Evolutionary conservation across 2,113 vertebrate species (phyloP), one percentile per base, ranked within the genome.

Genomic region (Siphamia tubifer): DNA sequence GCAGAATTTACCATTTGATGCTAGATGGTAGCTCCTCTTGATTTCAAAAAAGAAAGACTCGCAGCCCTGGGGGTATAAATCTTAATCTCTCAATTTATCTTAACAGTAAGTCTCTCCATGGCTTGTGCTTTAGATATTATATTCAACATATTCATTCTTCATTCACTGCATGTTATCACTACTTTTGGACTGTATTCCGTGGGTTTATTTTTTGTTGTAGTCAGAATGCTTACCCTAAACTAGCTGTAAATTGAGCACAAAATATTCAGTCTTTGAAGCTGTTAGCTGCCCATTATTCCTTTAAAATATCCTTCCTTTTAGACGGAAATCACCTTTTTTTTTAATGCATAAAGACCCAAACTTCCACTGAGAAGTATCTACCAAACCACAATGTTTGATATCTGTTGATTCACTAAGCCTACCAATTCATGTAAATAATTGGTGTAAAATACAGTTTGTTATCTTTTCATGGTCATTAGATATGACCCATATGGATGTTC

Each of bases 1-100:
- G n/a, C 45, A 74, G 58, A 63, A 52, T 87, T 80, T 90, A 64
- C 51, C 64, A 74, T 77, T 57, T 85, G 78, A 83, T 87, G 58
- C 63, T 73, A 68, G 53, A 58, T 68, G 52, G 48, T 65, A 8
- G 27, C 36, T 58, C 36, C 58, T 70, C 47, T 75, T 23, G 12
- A 71, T 82, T 83, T 82, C 64, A 86, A 68, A 78, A 45, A 72
- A 47, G 47, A 75, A 74, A 25, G 23, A 30, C 42, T 68, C 1
- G 4, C 31, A 72, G 81, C 82, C 74, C n/a, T 3, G 6, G 54
- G 58, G 62, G 58, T n/a, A 55, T 63, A 77, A 70, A 80, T 78
- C 43, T 52, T 71, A 80, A 74, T 82, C 81, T 78, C 40, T 76
- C 66, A 62, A 84, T 84, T 80, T 78, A 76, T 74, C 68, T 79